Evolutionary conservation across 2,797 vertebrate species (phyloP).

Genomic region (Avahi laniger): DNA sequence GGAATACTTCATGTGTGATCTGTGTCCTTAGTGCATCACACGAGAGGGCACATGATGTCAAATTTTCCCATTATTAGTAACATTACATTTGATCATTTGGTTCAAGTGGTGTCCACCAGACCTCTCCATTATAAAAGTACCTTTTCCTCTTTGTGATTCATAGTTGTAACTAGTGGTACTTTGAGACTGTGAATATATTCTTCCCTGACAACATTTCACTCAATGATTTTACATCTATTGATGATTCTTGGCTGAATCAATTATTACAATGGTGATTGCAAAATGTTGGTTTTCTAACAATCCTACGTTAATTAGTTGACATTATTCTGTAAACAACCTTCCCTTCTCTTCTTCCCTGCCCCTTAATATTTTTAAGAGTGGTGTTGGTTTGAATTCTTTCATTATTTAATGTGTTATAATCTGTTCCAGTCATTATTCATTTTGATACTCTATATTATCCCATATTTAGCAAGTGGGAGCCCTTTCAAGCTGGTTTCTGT

Average conservation of each 20-base stretch:
- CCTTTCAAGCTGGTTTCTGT: background rate
- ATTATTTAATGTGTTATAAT: background rate
- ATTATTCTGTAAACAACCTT: background rate
- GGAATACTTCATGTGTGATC: background rate
- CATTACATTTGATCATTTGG: conserved; percentile 29
- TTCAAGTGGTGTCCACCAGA: background rate
- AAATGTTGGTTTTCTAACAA: background rate
- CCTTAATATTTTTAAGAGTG: conserved; percentile 6
- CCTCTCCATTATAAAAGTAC: background rate
- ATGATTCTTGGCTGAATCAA: background rate
- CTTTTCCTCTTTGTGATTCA: background rate
- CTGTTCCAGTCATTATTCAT: conserved; percentile 1
- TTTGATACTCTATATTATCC: background rate
- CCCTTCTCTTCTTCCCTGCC: background rate
- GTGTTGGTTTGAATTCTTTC: background rate
- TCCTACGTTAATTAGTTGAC: background rate
- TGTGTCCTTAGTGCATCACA: background rate
- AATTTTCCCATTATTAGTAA: conserved; percentile 5
- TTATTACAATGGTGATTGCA: background rate
- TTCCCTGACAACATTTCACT: background rate
- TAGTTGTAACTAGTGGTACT: background rate
- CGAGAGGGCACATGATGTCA: background rate
- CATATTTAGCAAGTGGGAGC: background rate
- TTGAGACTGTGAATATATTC: conserved; percentile 25
- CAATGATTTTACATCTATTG: background rate